These are phyloP conservation scores for Ellobius talpinus DNA, from an alignment of 2,113 vertebrate species.

Conservation along the genomic window DNA sequence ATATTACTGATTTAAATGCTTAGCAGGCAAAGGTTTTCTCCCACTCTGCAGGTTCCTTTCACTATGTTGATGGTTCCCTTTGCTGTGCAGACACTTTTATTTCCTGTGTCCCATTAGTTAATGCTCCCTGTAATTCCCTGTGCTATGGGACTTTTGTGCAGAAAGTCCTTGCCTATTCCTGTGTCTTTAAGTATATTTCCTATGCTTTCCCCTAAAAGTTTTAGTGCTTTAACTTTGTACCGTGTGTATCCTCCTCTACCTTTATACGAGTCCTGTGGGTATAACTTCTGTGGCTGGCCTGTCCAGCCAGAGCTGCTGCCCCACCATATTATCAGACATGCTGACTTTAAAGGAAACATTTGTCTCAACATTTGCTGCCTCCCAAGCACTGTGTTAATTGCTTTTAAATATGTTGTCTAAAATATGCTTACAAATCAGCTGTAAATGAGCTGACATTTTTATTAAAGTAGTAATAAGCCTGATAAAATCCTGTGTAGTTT, in stretches of 20 bases:
- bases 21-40: neutral
- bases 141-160: neutral
- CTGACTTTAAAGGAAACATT: slow-evolving; percentile 44
- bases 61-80: neutral
- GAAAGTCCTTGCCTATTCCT: neutral
- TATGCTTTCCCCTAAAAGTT: neutral
- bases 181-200: neutral
- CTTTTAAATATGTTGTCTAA: slow-evolving; percentile 49
- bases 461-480: slow-evolving; percentile 37
- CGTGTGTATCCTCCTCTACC: neutral
- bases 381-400: neutral
- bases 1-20: neutral
- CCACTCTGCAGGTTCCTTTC: neutral
- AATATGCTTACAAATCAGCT: neutral
- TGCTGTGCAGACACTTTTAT: neutral
- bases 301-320: neutral
- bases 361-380: slow-evolving; percentile 26
- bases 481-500: slow-evolving; percentile 25
- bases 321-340: neutral
- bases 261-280: neutral
- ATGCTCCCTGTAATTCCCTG: neutral
- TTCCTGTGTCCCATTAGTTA: neutral
- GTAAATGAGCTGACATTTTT: neutral
- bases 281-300: neutral
- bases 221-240: neutral